Base-by-base conservation (phyloP, 2,113 vertebrate genomes). In the Azemiops feae region DNA sequence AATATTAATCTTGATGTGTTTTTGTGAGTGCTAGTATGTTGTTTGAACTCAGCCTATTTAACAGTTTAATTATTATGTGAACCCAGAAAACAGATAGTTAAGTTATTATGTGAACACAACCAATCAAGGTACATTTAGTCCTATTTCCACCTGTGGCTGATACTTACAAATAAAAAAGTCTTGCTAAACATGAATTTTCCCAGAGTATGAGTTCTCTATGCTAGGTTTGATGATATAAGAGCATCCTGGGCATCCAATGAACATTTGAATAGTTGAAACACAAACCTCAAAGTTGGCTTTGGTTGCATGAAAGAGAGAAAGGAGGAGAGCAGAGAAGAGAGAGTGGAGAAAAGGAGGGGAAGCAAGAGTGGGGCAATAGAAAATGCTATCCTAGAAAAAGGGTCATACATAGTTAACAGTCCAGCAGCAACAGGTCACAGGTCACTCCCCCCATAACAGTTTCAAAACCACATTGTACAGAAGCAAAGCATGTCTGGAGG, bases 401-500 rank as follows among this genome's bases (percentile, higher is more conserved):
- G 27, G 34, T 23, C 55, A 87, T 69, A 57, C 55, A 90, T 18
- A 85, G 52, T 39, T 25, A 50, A 47, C 30, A 64, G 58, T 18
- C 87, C n/a, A 18, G 50, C 14, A 92, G 91, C 91, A 12, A 88
- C 22, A 39, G 58, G 14, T 10, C 27, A 22, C 23, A 30, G 4
- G 27, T 27, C 54, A 30, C 45, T 74, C 22, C 25, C 20, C 85
- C 45, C 85, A 18, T 25, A 87, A 50, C 2, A 23, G n/a, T 89
- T 60, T 27, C 30, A 60, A 54, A 27, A 54, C 11, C 55, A 87
- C 88, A 64, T 45, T 23, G 14, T 85, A 89, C 69, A 92, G 93
- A 86, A 94, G 90, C 87, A 52, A 93, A 92, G 91, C 93, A 92
- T 60, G 88, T 50, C 27, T 60, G 92, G 39, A 58, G 69, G 92